These are phyloP conservation scores for Hippocampus guttulatus DNA, from an alignment of 2,113 vertebrate species.

Conservation along the genomic window DNA sequence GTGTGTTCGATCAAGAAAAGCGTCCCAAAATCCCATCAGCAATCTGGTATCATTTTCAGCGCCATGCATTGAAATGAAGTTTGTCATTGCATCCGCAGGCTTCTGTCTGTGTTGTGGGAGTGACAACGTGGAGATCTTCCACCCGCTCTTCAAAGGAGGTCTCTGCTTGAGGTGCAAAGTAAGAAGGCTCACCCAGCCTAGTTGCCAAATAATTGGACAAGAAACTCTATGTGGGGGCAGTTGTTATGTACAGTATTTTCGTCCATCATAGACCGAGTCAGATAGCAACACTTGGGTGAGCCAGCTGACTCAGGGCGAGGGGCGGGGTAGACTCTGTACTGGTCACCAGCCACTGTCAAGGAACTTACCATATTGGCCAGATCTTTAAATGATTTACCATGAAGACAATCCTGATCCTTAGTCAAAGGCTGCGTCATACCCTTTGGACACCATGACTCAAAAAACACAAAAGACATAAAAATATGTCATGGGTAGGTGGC, in stretches of 20 bases:
- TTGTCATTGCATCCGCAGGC: slow-evolving; percentile 58
- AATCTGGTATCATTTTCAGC: background rate
- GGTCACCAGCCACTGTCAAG: background rate
- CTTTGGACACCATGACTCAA: no score
- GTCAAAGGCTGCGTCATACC: no score
- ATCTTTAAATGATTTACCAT: no score
- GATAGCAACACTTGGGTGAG: no score
- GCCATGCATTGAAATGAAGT: no score
- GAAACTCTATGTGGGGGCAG: background rate
- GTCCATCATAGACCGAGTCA: background rate
- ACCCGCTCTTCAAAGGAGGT: slow-evolving; percentile 88
- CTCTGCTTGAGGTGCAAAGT: slow-evolving; percentile 84
- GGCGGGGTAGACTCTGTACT: no score
- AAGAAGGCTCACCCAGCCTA: background rate
- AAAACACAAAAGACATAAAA: no score
- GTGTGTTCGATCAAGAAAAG: background rate
- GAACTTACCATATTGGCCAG: background rate
- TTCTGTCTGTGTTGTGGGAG: slow-evolving; percentile 86
- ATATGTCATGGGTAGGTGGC: no score
- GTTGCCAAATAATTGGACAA: background rate
- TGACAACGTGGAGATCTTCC: slow-evolving; percentile 70
- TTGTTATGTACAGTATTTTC: background rate
- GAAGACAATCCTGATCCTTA: no score
- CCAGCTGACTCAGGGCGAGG: no score
- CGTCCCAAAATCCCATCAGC: background rate